Evolutionary conservation across 35 echinoderm and acorn worm species (phyloP).

Genomic region (Ophiothrix spiculata): DNA sequence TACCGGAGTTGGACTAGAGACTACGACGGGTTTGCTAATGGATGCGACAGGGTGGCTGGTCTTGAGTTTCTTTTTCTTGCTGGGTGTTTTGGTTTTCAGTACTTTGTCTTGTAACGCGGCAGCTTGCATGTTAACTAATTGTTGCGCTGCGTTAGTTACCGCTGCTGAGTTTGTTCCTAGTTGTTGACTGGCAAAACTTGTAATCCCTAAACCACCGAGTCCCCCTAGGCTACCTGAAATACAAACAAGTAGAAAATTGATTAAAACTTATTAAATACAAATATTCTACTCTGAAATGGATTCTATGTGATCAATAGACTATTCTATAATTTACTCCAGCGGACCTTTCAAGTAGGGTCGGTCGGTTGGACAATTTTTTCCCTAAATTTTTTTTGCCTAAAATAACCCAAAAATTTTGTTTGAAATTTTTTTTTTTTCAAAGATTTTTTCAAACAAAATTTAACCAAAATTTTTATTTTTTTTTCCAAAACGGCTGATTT

Average conservation of each 20-base stretch:
- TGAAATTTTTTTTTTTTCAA: too few relatives aligned
- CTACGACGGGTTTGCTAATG: not conserved
- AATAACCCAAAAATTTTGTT: too few relatives aligned
- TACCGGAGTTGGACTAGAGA: not conserved
- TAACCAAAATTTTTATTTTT: too few relatives aligned
- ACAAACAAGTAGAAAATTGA: not conserved
- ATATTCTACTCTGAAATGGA: slow-evolving; percentile 1
- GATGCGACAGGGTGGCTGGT: not conserved
- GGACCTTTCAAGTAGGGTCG: too few relatives aligned
- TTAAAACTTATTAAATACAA: not conserved
- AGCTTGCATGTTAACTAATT: not conserved
- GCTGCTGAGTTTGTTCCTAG: not conserved
- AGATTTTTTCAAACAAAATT: too few relatives aligned
- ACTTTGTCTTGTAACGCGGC: not conserved
- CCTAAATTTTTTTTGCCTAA: too few relatives aligned
- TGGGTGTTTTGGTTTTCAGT: not conserved
- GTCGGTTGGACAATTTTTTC: too few relatives aligned
- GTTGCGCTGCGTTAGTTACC: not conserved
- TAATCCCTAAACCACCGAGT: not conserved
- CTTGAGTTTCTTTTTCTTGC: not conserved
- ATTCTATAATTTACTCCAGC: too few relatives aligned
- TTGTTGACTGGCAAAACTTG: not conserved
- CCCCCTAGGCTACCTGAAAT: not conserved
- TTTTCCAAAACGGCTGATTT: too few relatives aligned
- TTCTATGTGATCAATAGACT: too few relatives aligned